These are phyloP conservation scores for Cancer borealis DNA, from an alignment of 2,888 invertebrate species.

Conservation along the genomic window DNA sequence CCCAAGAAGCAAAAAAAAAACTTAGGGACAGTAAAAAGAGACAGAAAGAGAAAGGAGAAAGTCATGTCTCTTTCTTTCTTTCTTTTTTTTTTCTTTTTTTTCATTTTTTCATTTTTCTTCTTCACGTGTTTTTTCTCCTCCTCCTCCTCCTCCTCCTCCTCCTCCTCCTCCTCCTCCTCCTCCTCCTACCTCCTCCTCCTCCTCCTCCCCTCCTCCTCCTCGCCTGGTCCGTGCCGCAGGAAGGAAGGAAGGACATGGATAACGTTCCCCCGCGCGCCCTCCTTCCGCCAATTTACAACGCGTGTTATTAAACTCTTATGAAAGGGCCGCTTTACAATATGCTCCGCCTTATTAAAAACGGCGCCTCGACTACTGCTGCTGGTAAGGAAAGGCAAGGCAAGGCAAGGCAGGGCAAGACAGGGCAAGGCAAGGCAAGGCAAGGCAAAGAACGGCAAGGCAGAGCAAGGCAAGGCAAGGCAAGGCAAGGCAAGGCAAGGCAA, in stretches of 20 bases:
- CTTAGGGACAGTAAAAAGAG: neutral
- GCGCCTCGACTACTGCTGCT: neutral
- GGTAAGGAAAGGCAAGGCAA: too few relatives aligned
- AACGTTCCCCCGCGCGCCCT: conserved; percentile 29
- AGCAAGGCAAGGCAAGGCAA: too few relatives aligned
- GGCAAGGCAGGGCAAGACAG: neutral
- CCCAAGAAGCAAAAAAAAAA: neutral
- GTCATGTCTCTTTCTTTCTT: neutral
- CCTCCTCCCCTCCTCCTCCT: neutral
- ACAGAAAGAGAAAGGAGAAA: neutral
- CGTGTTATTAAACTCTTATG: conserved; percentile 56
- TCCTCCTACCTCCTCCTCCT: too few relatives aligned
- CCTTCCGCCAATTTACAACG: conserved; percentile 52
- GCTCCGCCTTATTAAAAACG: conserved; percentile 43
- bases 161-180: too few relatives aligned
- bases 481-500: too few relatives aligned
- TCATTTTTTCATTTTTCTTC: neutral
- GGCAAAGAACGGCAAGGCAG: too few relatives aligned
- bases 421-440: too few relatives aligned
- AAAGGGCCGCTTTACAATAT: conserved; percentile 46
- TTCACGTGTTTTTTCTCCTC: too few relatives aligned
- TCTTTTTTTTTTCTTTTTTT: neutral
- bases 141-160: too few relatives aligned
- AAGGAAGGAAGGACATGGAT: neutral
- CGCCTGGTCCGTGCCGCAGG: neutral